Conservation (phyloP, 2,888 invertebrate species). For the Trichopria drosophilae region DNA sequence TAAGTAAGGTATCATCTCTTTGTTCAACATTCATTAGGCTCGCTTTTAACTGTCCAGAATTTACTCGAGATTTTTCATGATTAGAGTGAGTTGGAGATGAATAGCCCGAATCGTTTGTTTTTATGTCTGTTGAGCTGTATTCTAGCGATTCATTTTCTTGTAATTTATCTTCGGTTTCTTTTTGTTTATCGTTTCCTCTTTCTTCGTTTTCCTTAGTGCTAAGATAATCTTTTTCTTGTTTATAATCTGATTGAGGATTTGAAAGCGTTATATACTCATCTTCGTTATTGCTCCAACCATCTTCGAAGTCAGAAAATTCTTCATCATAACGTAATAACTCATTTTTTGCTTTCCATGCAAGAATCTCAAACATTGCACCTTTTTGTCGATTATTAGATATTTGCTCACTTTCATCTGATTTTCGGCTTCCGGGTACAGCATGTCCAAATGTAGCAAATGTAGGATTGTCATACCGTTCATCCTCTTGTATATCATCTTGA, state of each 20-base stretch:
- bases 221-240: no score
- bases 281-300: slow-evolving; percentile 3
- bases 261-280: slow-evolving; percentile 1
- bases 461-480: slow-evolving; percentile 14
- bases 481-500: slow-evolving; percentile 14
- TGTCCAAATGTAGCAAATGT: slow-evolving; percentile 9
- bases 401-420: slow-evolving; percentile 16
- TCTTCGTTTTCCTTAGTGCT: no score
- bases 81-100: slow-evolving; percentile 11
- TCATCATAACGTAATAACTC: not conserved
- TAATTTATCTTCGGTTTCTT: slow-evolving; percentile 11
- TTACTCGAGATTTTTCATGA: slow-evolving; percentile 10
- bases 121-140: slow-evolving; percentile 7
- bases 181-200: no score
- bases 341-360: slow-evolving; percentile 3
- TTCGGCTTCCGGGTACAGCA: slow-evolving; percentile 11
- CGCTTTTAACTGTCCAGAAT: slow-evolving; percentile 10
- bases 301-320: not conserved
- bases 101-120: slow-evolving; percentile 14
- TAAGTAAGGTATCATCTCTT: slow-evolving; percentile 9
- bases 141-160: slow-evolving; percentile 9
- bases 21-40: slow-evolving; percentile 7
- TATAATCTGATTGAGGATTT: slow-evolving; percentile 7
- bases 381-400: slow-evolving; percentile 16
- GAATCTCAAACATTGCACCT: slow-evolving; percentile 7